These are phyloP conservation scores for Ridgeia piscesae DNA, from an alignment of 1,140 invertebrate genomes.

Conservation along the genomic window DNA sequence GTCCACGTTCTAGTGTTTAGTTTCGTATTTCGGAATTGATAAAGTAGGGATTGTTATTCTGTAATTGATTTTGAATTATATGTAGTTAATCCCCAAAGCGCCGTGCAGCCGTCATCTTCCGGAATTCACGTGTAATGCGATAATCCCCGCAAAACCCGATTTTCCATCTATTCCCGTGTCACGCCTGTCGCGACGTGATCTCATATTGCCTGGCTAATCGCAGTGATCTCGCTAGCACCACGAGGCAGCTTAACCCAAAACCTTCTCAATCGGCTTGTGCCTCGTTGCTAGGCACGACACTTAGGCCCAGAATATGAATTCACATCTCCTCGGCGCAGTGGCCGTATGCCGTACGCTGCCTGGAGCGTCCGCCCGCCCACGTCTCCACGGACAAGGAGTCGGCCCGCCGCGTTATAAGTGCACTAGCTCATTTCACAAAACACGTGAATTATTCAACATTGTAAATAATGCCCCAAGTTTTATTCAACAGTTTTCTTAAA, in stretches of 20 bases:
- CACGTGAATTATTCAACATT: too few species aligned
- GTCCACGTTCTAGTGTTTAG: too few species aligned
- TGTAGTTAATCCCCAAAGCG: too few species aligned
- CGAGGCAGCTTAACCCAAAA: not conserved
- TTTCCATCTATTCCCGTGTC: not conserved
- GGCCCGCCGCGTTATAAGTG: too few species aligned
- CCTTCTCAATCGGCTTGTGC: not conserved
- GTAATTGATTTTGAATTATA: too few species aligned
- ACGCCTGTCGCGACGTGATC: not conserved
- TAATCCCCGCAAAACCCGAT: not conserved
- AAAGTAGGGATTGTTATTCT: too few species aligned
- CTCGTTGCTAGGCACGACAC: not conserved
- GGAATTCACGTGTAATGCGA: not conserved
- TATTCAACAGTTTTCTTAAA: too few species aligned
- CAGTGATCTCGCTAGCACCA: not conserved
- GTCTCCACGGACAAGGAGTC: not conserved
- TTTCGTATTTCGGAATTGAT: too few species aligned
- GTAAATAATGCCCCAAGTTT: too few species aligned
- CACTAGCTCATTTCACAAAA: not conserved
- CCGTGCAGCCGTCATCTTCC: not conserved
- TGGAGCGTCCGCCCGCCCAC: not conserved
- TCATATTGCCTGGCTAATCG: not conserved
- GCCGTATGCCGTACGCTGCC: not conserved
- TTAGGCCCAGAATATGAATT: not conserved
- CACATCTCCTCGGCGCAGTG: not conserved